These are phyloP conservation scores for Eumaeus atala DNA, from an alignment of 1,140 invertebrate species.

Conservation along the genomic window DNA sequence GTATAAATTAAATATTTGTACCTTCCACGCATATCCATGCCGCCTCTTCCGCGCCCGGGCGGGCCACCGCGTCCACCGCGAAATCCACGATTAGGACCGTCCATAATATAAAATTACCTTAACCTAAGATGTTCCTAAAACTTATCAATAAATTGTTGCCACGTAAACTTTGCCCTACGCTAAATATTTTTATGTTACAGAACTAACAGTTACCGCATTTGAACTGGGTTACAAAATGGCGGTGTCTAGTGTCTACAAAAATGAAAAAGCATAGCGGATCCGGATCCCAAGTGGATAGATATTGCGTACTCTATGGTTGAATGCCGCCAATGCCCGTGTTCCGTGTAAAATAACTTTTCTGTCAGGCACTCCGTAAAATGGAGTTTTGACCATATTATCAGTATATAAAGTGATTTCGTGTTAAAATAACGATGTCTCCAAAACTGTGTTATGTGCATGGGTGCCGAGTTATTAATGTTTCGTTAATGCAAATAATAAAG, in stretches of 20 bases:
- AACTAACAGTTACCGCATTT: background rate
- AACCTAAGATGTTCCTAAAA: background rate
- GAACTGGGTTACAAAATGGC: background rate
- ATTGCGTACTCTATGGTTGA: too few relatives aligned
- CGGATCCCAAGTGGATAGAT: too few relatives aligned
- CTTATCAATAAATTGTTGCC: background rate
- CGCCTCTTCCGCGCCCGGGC: constrained; percentile 48
- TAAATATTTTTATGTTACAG: background rate
- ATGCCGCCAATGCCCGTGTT: too few relatives aligned
- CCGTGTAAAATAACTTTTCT: too few relatives aligned
- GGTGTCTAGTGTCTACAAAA: background rate
- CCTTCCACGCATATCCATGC: constrained; percentile 65
- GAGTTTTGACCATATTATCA: too few relatives aligned
- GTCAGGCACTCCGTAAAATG: too few relatives aligned
- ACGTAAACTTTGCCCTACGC: too few relatives aligned
- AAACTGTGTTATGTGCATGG: too few relatives aligned
- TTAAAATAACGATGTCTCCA: too few relatives aligned
- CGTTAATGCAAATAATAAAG: too few relatives aligned
- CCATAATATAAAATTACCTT: constrained; percentile 33
- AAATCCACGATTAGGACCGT: constrained; percentile 55
- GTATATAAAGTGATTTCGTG: too few relatives aligned
- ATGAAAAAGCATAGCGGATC: background rate
- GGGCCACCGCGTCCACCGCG: constrained; percentile 57
- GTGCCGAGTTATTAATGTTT: too few relatives aligned
- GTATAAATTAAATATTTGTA: constrained; percentile 40